Percentiles rank a stretch among this genome's conserved stretches.
These are phyloP conservation scores for Drosophila tanythrix DNA, from an alignment of 2,888 invertebrate genomes.

Conservation along the genomic window DNA sequence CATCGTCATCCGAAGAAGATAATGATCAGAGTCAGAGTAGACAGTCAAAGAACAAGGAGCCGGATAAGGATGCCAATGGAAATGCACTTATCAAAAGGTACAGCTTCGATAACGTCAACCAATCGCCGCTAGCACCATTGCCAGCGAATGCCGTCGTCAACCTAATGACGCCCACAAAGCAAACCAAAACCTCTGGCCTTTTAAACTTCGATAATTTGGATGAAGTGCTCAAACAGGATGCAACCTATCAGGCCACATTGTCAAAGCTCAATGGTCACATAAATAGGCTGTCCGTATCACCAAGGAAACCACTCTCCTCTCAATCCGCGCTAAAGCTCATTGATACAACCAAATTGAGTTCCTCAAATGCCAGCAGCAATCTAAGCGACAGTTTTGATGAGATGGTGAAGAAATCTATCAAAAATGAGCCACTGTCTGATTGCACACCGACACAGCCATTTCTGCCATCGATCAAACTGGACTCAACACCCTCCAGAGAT, in stretches of 20 bases:
- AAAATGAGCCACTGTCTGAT: constrained; percentile 4
- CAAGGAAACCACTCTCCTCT: constrained; percentile 45
- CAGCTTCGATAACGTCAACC: constrained; percentile 58
- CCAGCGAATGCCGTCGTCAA: not conserved
- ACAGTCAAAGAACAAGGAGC: constrained; percentile 14
- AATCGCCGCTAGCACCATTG: constrained; percentile 71
- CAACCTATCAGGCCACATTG: constrained; percentile 73
- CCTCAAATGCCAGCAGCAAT: constrained; percentile 26
- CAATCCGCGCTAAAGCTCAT: constrained; percentile 33
- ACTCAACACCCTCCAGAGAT: not conserved
- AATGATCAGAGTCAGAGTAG: constrained; percentile 13
- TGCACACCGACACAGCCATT: constrained; percentile 6
- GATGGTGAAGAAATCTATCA: constrained; percentile 31
- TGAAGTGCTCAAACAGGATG: constrained; percentile 67
- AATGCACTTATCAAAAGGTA: constrained; percentile 66
- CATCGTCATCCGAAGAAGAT: constrained; percentile 80
- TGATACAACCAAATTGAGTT: constrained; percentile 7
- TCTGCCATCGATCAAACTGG: not conserved
- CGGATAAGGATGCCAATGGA: constrained; percentile 32
- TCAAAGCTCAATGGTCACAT: constrained; percentile 77
- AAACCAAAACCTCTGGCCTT: constrained; percentile 7
- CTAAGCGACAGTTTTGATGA: constrained; percentile 50
- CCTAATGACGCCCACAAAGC: constrained; percentile 8
- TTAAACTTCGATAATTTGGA: constrained; percentile 76
- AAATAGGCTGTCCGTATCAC: constrained; percentile 61